Conservation (phyloP, 2,797 vertebrate genomes). For the Pangasius djambal region DNA sequence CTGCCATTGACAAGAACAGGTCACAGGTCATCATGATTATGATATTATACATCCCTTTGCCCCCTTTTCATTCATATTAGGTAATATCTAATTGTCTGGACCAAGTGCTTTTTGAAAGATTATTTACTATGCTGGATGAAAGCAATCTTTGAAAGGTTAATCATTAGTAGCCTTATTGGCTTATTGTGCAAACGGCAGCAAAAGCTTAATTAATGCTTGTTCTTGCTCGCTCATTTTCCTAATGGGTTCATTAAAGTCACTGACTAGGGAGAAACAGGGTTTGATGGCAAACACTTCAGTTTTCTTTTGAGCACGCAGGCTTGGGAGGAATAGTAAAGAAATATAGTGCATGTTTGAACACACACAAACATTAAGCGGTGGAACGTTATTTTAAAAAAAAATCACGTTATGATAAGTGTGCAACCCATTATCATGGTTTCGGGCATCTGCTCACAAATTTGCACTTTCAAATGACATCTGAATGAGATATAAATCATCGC, state of each 20-base stretch:
- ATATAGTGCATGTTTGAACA: not conserved
- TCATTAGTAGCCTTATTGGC: slow-evolving; percentile 74
- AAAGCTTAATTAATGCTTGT: slow-evolving; percentile 77
- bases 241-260: slow-evolving; percentile 40
- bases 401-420: not conserved
- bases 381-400: not conserved
- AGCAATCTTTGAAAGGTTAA: slow-evolving; percentile 74
- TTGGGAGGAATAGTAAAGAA: not conserved
- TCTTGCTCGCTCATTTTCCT: slow-evolving; percentile 59
- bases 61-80: slow-evolving; percentile 26
- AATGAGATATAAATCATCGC: not conserved
- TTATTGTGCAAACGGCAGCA: slow-evolving; percentile 76
- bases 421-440: not conserved
- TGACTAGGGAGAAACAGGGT: slow-evolving; percentile 22
- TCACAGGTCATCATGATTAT: not conserved
- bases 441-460: not conserved
- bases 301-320: slow-evolving; percentile 1
- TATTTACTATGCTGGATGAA: slow-evolving; percentile 69
- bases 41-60: not conserved
- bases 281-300: slow-evolving; percentile 7
- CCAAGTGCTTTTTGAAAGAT: slow-evolving; percentile 69
- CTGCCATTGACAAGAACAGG: not conserved
- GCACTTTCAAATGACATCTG: not conserved
- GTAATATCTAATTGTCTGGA: slow-evolving; percentile 66
- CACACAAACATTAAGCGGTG: not conserved